Percentiles rank a stretch among this genome's conserved stretches.
Conservation (phyloP, 2,888 invertebrate species). For the Homarus gammarus region DNA sequence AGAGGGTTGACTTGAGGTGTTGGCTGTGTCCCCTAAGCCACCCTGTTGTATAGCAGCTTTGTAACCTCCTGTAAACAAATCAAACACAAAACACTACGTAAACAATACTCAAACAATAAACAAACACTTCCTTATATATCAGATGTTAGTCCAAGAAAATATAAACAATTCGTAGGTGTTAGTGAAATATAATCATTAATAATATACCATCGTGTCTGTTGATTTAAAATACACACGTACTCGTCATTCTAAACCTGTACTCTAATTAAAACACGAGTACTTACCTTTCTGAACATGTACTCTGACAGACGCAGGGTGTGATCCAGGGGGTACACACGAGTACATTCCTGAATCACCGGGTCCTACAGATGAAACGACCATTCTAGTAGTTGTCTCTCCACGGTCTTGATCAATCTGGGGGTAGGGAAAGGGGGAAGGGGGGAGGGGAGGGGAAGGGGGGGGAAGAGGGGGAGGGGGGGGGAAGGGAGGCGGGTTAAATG, state of each 20-base stretch:
- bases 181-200: too few relatives aligned
- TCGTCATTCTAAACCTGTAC: too few relatives aligned
- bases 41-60: conserved; percentile 53
- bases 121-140: too few relatives aligned
- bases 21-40: conserved; percentile 3
- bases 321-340: conserved; percentile 67
- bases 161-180: too few relatives aligned
- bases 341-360: conserved; percentile 68
- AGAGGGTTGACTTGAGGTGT: not conserved
- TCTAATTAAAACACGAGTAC: too few relatives aligned
- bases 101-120: too few relatives aligned
- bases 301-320: conserved; percentile 66
- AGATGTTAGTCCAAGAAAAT: too few relatives aligned
- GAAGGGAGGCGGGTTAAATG: not conserved
- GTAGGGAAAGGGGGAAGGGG: not conserved
- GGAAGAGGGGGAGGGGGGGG: not conserved
- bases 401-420: conserved; percentile 42
- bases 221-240: too few relatives aligned
- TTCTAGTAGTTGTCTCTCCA: conserved; percentile 44
- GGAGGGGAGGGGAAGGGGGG: not conserved
- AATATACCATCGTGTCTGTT: too few relatives aligned
- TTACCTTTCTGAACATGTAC: conserved; percentile 71
- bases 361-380: conserved; percentile 59
- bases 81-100: too few relatives aligned
- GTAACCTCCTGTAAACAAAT: conserved; percentile 20